Percentiles rank a stretch among this genome's conserved stretches.
Evolutionary conservation across 2,888 invertebrate species (phyloP).

Genomic region (Leptopilina drosophilae): DNA sequence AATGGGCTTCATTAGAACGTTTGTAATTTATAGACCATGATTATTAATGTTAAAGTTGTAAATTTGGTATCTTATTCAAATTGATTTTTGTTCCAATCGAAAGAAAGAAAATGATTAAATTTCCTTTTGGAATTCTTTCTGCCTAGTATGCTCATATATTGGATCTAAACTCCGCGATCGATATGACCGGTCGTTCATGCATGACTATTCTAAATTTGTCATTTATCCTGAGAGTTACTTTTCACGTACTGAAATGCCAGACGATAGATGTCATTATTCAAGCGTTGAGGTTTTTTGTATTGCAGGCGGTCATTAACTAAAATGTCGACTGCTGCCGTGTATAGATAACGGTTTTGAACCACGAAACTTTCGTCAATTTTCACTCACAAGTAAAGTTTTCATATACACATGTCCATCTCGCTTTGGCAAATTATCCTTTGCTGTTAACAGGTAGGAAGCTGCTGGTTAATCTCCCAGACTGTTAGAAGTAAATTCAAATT

Average conservation of each 20-base stretch:
- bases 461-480: conserved; percentile 9
- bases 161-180: background rate
- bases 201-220: background rate
- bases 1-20: too few relatives aligned
- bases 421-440: conserved; percentile 9
- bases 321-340: conserved; percentile 12
- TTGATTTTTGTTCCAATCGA: too few relatives aligned
- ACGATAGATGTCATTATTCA: conserved; percentile 14
- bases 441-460: conserved; percentile 15
- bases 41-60: too few relatives aligned
- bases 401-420: conserved; percentile 13
- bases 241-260: background rate
- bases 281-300: conserved; percentile 9
- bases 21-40: too few relatives aligned
- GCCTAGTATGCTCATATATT: too few relatives aligned
- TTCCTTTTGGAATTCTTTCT: too few relatives aligned
- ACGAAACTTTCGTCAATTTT: conserved; percentile 9
- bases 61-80: too few relatives aligned
- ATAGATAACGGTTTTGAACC: conserved; percentile 5
- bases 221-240: conserved; percentile 1
- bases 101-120: too few relatives aligned
- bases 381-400: conserved; percentile 9
- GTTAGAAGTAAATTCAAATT: background rate
- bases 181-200: background rate
- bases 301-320: conserved; percentile 4